A percentile compares a stretch with the other conserved stretches of the same genome.
Conservation (phyloP, 2,797 vertebrate species). For the Takifugu rubripes region DNA sequence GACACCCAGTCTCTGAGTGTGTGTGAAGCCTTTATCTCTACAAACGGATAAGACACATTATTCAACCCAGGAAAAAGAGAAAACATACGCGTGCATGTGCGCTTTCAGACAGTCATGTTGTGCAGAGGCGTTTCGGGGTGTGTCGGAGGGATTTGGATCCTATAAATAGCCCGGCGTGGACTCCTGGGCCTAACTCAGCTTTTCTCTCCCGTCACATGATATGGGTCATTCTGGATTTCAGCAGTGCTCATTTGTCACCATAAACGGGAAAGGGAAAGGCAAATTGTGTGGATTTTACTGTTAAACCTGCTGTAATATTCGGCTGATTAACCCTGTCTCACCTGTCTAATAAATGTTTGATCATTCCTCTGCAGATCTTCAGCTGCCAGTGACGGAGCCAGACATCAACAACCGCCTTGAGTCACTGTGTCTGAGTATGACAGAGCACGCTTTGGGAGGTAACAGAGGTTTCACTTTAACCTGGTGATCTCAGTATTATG, state of each 20-base stretch:
- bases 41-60: constrained; percentile 10
- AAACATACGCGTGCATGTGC: constrained; percentile 3
- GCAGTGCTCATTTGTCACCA: too few species aligned
- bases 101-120: not conserved
- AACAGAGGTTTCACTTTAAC: constrained; percentile 31
- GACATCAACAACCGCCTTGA: constrained; percentile 99
- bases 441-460: constrained; percentile 96
- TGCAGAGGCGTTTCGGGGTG: constrained; percentile 1
- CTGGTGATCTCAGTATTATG: too few species aligned
- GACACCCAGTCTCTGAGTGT: not conserved
- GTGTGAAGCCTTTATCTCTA: constrained; percentile 6
- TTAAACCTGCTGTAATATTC: too few species aligned
- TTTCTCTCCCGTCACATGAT: constrained; percentile 49
- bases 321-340: too few species aligned
- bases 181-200: constrained; percentile 58
- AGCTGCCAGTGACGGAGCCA: constrained; percentile 90
- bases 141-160: constrained; percentile 44
- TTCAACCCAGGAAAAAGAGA: constrained; percentile 9
- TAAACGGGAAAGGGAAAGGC: too few species aligned
- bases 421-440: constrained; percentile 98
- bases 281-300: too few species aligned
- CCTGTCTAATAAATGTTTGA: too few species aligned
- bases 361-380: constrained; percentile 80
- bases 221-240: too few species aligned
- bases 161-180: constrained; percentile 54